Conservation (phyloP, 2,113 vertebrate species). For the Plectropomus leopardus region DNA sequence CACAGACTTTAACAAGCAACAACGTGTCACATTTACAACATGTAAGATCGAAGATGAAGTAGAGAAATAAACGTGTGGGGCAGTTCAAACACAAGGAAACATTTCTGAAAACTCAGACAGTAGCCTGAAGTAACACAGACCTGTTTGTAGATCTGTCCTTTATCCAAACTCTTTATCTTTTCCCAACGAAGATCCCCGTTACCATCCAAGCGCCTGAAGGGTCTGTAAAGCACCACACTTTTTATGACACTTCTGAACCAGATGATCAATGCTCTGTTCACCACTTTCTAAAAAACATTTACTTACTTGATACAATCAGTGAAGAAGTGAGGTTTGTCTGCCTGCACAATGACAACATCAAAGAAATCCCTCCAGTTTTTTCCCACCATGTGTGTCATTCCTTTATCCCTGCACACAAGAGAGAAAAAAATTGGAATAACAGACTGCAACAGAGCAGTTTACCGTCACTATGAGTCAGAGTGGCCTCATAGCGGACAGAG, state of each 20-base stretch:
- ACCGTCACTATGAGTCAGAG: conserved; percentile 2
- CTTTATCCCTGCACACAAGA: conserved; percentile 84
- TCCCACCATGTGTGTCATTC: conserved; percentile 91
- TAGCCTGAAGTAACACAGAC: conserved; percentile 46
- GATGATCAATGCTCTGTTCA: not conserved
- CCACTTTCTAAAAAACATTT: not conserved
- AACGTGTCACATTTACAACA: not conserved
- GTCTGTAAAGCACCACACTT: conserved; percentile 70
- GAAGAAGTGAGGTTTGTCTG: conserved; percentile 91
- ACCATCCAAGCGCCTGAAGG: conserved; percentile 86
- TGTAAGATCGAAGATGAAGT: not conserved
- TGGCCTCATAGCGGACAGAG: not conserved
- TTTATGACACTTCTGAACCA: not conserved
- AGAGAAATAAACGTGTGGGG: not conserved
- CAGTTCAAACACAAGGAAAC: not conserved
- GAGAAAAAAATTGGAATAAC: not conserved
- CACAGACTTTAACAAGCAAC: not conserved
- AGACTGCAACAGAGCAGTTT: not conserved
- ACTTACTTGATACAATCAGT: conserved; percentile 90
- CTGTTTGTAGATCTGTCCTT: conserved; percentile 91
- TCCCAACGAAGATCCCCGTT: conserved; percentile 89
- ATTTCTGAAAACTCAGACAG: not conserved
- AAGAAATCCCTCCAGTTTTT: conserved; percentile 90
- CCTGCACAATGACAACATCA: conserved; percentile 89
- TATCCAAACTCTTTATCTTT: conserved; percentile 86